Base-by-base conservation (phyloP, 1,140 invertebrate genomes). In the Grapholita molesta region DNA sequence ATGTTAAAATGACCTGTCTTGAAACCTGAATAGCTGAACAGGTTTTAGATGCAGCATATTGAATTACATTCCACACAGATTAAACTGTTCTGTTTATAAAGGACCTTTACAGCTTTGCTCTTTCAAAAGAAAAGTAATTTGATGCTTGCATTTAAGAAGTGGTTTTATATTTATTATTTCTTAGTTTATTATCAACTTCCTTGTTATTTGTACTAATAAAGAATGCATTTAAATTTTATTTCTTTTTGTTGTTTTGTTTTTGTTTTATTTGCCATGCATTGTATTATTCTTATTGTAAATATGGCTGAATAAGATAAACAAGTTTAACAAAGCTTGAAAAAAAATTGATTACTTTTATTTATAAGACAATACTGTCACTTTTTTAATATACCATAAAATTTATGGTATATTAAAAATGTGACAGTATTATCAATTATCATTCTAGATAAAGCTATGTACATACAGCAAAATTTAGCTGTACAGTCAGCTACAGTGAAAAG, bases 11-110 rank as follows among this genome's bases (percentile, higher is more conserved):
- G 28, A 61, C 55, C 55, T 61, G 55, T 32, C 24, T 61, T 28
- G 12, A 21, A 28, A 61, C 55, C 55, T 61, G 55, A 61, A 28
- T 61, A 61, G 55, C 12, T 32, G 55, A 61, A 61, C 55, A 61
- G 55, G 55, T 61, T 61, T 61, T 61, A 61, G 15, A 61, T 61
- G 55, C 28, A 32, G 28, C 55, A 61, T 61, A 61, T 61, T 61
- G 55, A 61, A 61, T 61, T 61, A 61, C 55, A 61, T 61, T 61
- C 55, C 55, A 32, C 7, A 61, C 5, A 61, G 55, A 25, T 61
- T 61, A 61, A 15, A 61, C 55, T 61, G 25, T 61, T 25, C 28
- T 30, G 25, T 61, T 61, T 61, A 21, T 61, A 61, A 61, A 61
- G 55, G 25, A 61, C 55, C 55, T 61, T 61, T 61, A 61, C 32